phyloP scores from a whole-genome alignment of 2,113 vertebrate genomes.

The Mesitornis unicolor region DNA sequence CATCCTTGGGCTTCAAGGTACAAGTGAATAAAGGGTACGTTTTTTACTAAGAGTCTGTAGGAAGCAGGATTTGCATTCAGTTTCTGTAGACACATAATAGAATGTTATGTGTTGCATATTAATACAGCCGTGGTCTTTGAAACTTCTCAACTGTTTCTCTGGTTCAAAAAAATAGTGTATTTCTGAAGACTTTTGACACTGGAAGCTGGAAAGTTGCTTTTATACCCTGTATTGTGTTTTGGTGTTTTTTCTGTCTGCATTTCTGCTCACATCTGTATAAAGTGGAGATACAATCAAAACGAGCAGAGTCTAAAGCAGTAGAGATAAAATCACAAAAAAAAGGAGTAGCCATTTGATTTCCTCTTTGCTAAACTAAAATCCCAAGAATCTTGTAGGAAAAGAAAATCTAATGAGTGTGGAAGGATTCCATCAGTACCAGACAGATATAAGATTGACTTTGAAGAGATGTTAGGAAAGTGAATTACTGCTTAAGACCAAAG shows the following conservation, averaged over 20 bases:
- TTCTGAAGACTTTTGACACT: background rate
- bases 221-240: background rate
- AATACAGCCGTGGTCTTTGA: background rate
- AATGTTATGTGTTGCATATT: rapidly evolving
- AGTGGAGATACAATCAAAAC: background rate
- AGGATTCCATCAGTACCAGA: background rate
- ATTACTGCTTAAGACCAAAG: background rate
- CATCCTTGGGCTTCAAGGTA: background rate
- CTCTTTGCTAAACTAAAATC: background rate
- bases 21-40: background rate
- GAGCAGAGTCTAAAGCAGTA: background rate
- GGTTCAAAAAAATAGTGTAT: background rate
- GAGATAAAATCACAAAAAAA: background rate
- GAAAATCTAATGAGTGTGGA: background rate
- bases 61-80: background rate
- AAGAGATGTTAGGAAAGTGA: background rate
- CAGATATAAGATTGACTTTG: background rate
- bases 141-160: background rate
- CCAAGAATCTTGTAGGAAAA: background rate
- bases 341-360: background rate
- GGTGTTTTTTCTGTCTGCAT: background rate
- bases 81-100: background rate
- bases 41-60: background rate
- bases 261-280: background rate
- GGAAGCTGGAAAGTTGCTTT: background rate